A percentile compares a stretch with the other conserved stretches of the same genome.
These are phyloP conservation scores for Shargacucullia verbasci DNA, from an alignment of 2,888 invertebrate genomes.

Conservation along the genomic window DNA sequence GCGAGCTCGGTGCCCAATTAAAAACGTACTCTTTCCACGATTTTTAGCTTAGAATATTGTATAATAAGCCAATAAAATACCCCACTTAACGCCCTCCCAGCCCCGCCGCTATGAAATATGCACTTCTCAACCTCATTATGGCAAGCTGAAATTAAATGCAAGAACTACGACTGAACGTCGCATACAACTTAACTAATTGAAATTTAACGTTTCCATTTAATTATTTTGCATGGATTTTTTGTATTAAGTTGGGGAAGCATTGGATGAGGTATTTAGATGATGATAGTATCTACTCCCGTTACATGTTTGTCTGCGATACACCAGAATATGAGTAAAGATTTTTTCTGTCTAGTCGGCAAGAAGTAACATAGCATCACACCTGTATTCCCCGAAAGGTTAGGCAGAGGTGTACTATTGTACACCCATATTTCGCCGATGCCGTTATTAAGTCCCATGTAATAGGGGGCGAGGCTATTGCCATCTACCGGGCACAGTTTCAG, in stretches of 20 bases:
- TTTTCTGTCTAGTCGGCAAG: no score
- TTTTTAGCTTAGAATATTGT: slow-evolving; percentile 89
- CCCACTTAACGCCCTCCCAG: slow-evolving; percentile 85
- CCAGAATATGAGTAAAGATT: no score
- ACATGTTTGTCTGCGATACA: no score
- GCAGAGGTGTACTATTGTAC: no score
- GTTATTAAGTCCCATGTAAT: no score
- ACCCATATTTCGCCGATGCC: no score
- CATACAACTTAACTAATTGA: slow-evolving; percentile 62
- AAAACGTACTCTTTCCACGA: slow-evolving; percentile 89
- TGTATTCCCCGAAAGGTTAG: no score
- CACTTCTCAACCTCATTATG: slow-evolving; percentile 85
- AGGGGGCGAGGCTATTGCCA: no score
- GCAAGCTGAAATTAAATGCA: slow-evolving; percentile 83
- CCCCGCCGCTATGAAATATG: slow-evolving; percentile 85
- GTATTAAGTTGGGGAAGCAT: slow-evolving; percentile 7
- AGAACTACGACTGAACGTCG: slow-evolving; percentile 68
- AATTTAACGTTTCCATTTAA: slow-evolving; percentile 54
- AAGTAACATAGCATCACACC: no score
- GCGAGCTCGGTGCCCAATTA: slow-evolving; percentile 87
- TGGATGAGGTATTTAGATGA: not conserved
- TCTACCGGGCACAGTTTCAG: no score
- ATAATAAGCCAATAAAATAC: slow-evolving; percentile 89
- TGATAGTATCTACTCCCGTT: no score
- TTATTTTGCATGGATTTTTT: slow-evolving; percentile 38